Evolutionary conservation across 1,140 invertebrate species (phyloP).

Genomic region (Conopomorpha cramerella): DNA sequence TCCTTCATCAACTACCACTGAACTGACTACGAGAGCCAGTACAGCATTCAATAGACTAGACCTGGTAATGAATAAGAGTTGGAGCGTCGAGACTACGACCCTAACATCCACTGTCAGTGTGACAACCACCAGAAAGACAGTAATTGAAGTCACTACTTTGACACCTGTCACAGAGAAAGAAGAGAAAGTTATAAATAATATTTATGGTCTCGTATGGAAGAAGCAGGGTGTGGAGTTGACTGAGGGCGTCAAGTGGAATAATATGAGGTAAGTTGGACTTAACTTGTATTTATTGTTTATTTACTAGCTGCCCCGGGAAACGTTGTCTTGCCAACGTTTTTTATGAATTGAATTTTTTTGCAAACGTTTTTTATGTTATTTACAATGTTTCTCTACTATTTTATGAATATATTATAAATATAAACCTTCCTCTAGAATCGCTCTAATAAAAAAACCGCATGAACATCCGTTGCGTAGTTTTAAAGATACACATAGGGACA

Average conservation of each 20-base stretch:
- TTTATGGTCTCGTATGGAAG: constrained; percentile 52
- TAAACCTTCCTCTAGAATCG: too few relatives aligned
- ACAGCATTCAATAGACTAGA: constrained; percentile 53
- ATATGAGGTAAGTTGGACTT: constrained; percentile 56
- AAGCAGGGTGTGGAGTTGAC: constrained; percentile 49
- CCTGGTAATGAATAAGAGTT: constrained; percentile 51
- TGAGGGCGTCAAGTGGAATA: constrained; percentile 42
- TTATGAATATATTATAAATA: too few relatives aligned
- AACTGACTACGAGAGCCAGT: constrained; percentile 43
- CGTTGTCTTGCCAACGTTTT: too few relatives aligned
- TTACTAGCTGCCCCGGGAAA: too few relatives aligned
- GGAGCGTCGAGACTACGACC: constrained; percentile 48
- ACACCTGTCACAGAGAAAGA: constrained; percentile 37
- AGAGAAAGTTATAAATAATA: constrained; percentile 50
- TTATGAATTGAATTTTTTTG: too few relatives aligned
- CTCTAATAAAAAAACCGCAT: too few relatives aligned
- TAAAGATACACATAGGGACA: too few relatives aligned
- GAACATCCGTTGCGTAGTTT: too few relatives aligned
- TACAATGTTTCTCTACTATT: too few relatives aligned
- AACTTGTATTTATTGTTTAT: too few relatives aligned
- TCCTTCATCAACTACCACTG: constrained; percentile 30
- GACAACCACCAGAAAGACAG: constrained; percentile 37
- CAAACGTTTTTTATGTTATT: too few relatives aligned
- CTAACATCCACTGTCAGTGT: constrained; percentile 45
- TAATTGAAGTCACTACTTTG: constrained; percentile 25